phyloP scores from a whole-genome alignment of 2,888 invertebrate genomes.

The Kuschelorhynchus macadamiae region DNA sequence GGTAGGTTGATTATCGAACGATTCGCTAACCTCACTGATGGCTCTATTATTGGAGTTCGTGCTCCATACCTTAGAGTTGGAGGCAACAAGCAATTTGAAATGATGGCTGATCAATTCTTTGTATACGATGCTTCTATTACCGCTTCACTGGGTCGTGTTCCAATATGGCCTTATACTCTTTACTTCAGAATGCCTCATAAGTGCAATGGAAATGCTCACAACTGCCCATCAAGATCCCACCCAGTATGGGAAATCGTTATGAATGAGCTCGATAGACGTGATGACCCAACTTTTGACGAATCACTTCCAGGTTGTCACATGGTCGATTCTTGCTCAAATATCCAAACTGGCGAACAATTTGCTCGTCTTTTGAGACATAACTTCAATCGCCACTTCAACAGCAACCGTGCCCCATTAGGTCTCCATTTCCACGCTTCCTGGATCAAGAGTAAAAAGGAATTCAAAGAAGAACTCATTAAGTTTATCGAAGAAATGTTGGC shows the following conservation, averaged over 20 bases:
- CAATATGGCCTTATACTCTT: slow-evolving; percentile 97
- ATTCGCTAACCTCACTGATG: slow-evolving; percentile 93
- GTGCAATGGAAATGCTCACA: slow-evolving; percentile 94
- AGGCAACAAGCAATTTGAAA: slow-evolving; percentile 95
- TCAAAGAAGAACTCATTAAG: slow-evolving; percentile 90
- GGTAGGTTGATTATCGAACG: slow-evolving; percentile 88
- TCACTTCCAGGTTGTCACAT: slow-evolving; percentile 94
- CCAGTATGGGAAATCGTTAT: slow-evolving; percentile 98
- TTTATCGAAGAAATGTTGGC: slow-evolving; percentile 94
- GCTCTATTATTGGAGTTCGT: slow-evolving; percentile 89
- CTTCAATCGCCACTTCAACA: slow-evolving; percentile 93
- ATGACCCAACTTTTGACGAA: slow-evolving; percentile 94
- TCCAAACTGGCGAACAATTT: slow-evolving; percentile 92
- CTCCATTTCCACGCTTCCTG: slow-evolving; percentile 96
- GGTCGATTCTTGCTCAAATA: slow-evolving; percentile 94
- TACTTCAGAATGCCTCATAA: slow-evolving; percentile 98
- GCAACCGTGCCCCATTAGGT: slow-evolving; percentile 93
- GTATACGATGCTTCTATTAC: slow-evolving; percentile 96
- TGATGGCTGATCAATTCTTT: slow-evolving; percentile 97
- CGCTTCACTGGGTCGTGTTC: slow-evolving; percentile 88
- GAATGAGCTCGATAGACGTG: slow-evolving; percentile 94
- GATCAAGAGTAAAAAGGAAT: slow-evolving; percentile 95
- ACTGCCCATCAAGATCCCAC: slow-evolving; percentile 91
- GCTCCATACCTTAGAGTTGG: slow-evolving; percentile 93
- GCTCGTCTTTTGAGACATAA: slow-evolving; percentile 91